Base-by-base conservation (phyloP, 1,140 invertebrate species). In the Achroia grisella region DNA sequence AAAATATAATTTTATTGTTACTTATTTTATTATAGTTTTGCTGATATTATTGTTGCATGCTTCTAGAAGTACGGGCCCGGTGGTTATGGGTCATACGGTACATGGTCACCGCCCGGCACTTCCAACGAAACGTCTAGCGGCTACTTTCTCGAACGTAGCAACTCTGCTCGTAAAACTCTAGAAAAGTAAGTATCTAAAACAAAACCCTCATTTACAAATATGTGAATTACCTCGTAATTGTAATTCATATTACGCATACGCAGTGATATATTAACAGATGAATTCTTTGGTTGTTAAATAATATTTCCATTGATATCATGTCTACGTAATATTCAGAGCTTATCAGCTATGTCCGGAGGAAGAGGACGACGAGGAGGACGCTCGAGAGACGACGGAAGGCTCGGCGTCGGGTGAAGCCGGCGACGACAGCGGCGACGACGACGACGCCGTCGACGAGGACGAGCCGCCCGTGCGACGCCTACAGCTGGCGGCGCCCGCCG, bases 91-190 rank as follows among this genome's bases (percentile, higher is more conserved):
- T 91, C 93, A 28, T 97, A 97, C 74, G 95, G 92, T 68, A 95
- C 94, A 48, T 98, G 97, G 94, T 97, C 96, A 51, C 96, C 97
- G 8, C 95, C 96, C 3, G 93, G 93, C 3, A 93, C 95, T 1
- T 98, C 95, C 8, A 98, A 98, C 83, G 97, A 98, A 75, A 95
- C 94, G 10, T 94, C 95, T 6, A 98, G 96, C 79, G 96, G 97
- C 39, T 99, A 98, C 71, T 97, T 96, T 86, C 82, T 99, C 32
- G 97, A 98, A 75, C 89, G 97, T 43, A 98, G 96, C 43, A 95
- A 95, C 62, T 97, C 95, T 56, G 97, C 97, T 0, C 91, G 94
- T 43, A 93, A 96, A 68, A 97, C 94, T 0, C 87, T 98, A 30
- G 93, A 96, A 62, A 80, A 79, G 78, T 84, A 56, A 70, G 63